These are phyloP conservation scores for Lycaena phlaeas DNA, from an alignment of 2,888 invertebrate genomes.

Conservation along the genomic window DNA sequence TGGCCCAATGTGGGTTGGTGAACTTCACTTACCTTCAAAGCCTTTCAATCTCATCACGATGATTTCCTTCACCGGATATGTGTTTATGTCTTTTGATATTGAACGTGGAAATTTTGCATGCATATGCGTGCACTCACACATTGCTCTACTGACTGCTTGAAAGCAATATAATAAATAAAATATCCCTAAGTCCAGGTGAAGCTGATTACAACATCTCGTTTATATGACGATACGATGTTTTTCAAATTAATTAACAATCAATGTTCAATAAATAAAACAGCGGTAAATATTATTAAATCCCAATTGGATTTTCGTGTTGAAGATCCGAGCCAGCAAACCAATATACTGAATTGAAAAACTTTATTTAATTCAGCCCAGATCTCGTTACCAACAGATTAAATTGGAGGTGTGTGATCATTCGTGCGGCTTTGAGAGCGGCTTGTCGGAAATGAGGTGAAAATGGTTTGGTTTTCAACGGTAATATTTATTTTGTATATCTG, in stretches of 20 bases:
- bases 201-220: too few relatives aligned
- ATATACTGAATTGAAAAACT: slow-evolving; percentile 9
- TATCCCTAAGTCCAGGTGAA: too few relatives aligned
- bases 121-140: too few relatives aligned
- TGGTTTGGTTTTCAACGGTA: not conserved
- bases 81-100: too few relatives aligned
- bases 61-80: too few relatives aligned
- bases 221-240: too few relatives aligned
- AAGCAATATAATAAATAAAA: too few relatives aligned
- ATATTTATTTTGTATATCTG: not conserved
- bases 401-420: slow-evolving; percentile 9
- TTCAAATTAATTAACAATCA: not conserved
- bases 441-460: slow-evolving; percentile 10
- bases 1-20: too few relatives aligned
- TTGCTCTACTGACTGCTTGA: too few relatives aligned
- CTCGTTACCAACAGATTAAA: slow-evolving; percentile 11
- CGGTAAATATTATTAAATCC: slow-evolving; percentile 1
- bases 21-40: too few relatives aligned
- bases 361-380: slow-evolving; percentile 10
- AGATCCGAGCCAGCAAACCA: not conserved
- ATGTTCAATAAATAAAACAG: not conserved
- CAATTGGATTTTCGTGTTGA: slow-evolving; percentile 3
- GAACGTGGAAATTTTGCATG: too few relatives aligned
- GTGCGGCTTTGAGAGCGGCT: slow-evolving; percentile 7
- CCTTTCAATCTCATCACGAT: too few relatives aligned